A percentile compares a stretch with the other conserved stretches of the same genome.
Conservation (phyloP, 2,888 invertebrate genomes). For the Polietes domitor region DNA sequence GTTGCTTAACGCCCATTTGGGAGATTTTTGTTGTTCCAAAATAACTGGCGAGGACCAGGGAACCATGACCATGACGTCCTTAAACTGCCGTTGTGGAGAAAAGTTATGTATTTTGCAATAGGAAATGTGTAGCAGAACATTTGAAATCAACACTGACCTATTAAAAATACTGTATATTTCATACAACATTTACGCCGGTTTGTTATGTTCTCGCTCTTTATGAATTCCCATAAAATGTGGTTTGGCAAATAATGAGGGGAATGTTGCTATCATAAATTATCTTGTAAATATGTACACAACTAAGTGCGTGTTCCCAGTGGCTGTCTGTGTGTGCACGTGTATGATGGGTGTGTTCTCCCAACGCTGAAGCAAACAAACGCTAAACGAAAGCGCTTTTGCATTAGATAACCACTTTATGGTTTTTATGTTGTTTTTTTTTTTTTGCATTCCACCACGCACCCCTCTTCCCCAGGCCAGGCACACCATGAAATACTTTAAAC, state of each 20-base stretch:
- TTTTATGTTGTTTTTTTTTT: slow-evolving; percentile 24
- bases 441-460: not conserved
- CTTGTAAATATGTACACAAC: slow-evolving; percentile 26
- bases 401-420: slow-evolving; percentile 53
- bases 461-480: not conserved
- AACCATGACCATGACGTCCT: too few species aligned
- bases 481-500: slow-evolving; percentile 3
- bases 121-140: too few species aligned
- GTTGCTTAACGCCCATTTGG: too few species aligned
- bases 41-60: too few species aligned
- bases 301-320: slow-evolving; percentile 14
- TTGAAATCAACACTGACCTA: not conserved
- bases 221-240: slow-evolving; percentile 22
- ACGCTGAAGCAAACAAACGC: slow-evolving; percentile 16
- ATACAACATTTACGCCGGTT: not conserved
- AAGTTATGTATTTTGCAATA: too few species aligned
- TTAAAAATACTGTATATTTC: not conserved
- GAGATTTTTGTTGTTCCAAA: too few species aligned
- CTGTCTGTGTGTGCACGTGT: not conserved
- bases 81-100: too few species aligned
- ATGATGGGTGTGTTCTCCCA: not conserved
- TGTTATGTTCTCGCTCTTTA: not conserved
- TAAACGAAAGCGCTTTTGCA: slow-evolving; percentile 8
- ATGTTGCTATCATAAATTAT: slow-evolving; percentile 50
- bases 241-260: not conserved